Evolutionary conservation across 64 coral and sea anemone genomes (phyloP).

Genomic region (Dendrophyllia cribrosa): DNA sequence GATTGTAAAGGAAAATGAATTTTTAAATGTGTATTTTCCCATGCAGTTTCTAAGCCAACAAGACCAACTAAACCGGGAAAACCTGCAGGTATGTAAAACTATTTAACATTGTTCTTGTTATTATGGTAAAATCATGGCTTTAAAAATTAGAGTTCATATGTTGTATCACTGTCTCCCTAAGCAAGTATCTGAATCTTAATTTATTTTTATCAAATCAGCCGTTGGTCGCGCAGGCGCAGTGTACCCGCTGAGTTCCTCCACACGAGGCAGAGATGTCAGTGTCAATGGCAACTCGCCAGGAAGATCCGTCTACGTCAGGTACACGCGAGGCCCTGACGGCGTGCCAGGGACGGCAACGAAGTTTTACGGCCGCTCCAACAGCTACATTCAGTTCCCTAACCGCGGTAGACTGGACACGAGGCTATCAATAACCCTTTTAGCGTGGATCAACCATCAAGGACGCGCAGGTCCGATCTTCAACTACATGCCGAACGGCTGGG

Average conservation of each 20-base stretch:
- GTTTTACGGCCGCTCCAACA: slow-evolving; percentile 67
- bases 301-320: slow-evolving; percentile 14
- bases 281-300: slow-evolving; percentile 58
- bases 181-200: no score
- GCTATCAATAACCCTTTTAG: slow-evolving; percentile 66
- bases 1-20: no score
- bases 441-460: slow-evolving; percentile 74
- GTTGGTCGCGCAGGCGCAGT: slow-evolving; percentile 56
- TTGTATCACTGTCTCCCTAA: no score
- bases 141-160: no score
- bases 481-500: slow-evolving; percentile 57
- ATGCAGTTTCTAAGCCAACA: slow-evolving; percentile 15
- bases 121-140: no score
- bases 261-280: slow-evolving; percentile 59
- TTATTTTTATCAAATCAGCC: neutral
- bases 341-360: slow-evolving; percentile 53
- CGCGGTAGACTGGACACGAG: slow-evolving; percentile 69
- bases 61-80: slow-evolving; percentile 7
- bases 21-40: neutral
- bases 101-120: no score
- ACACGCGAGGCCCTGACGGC: slow-evolving; percentile 60
- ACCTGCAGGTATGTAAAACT: slow-evolving; percentile 2
- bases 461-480: slow-evolving; percentile 65
- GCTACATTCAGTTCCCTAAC: slow-evolving; percentile 86
- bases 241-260: slow-evolving; percentile 54